These are phyloP conservation scores for Cryptoprocta ferox DNA, from an alignment of 2,797 vertebrate species.

Conservation along the genomic window DNA sequence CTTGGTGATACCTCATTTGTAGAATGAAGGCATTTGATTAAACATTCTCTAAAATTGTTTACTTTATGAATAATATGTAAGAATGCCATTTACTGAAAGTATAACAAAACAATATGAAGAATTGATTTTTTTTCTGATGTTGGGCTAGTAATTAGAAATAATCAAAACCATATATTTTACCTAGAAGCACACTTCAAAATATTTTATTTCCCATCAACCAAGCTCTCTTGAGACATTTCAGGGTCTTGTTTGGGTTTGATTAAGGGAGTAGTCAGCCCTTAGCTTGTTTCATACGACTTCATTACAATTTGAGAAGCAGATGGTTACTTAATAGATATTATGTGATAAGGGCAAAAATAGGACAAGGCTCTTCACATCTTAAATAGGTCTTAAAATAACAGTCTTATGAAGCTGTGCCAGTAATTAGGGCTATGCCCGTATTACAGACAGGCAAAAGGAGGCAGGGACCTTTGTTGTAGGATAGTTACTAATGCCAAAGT, in stretches of 20 bases:
- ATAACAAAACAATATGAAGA: neutral
- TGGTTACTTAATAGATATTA: neutral
- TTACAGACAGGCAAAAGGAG: neutral
- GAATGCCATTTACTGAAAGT: constrained; percentile 16
- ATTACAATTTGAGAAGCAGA: constrained; percentile 7
- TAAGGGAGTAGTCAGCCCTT: neutral
- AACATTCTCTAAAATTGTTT: neutral
- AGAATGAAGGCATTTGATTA: neutral
- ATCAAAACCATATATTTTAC: constrained; percentile 16
- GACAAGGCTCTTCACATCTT: neutral
- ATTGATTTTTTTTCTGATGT: constrained; percentile 43
- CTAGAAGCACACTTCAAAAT: constrained; percentile 10
- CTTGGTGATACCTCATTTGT: neutral
- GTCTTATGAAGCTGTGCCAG: neutral
- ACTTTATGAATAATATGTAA: neutral
- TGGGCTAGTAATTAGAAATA: constrained; percentile 22
- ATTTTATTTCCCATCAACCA: constrained; percentile 8
- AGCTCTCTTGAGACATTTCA: neutral
- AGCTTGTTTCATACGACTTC: neutral
- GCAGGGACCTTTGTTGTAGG: neutral
- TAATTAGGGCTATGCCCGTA: accelerated
- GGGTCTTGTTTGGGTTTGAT: neutral
- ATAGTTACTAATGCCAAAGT: neutral
- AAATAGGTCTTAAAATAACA: neutral
- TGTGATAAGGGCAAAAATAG: constrained; percentile 14